Conservation (phyloP, 2,888 invertebrate genomes). For the Merodon equestris region DNA sequence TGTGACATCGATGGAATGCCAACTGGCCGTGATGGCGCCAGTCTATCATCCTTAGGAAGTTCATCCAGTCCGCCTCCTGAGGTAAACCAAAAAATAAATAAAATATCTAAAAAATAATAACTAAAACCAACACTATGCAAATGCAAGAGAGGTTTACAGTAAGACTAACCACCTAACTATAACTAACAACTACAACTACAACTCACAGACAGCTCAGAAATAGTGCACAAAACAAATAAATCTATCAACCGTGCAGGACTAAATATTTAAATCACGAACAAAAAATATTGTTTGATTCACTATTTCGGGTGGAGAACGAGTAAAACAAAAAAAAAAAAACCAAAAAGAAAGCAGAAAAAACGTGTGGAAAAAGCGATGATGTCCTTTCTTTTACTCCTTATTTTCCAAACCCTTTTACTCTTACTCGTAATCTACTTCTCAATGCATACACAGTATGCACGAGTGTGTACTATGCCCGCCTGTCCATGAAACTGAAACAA, state of each 20-base stretch:
- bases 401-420: constrained; percentile 13
- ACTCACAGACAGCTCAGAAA: constrained; percentile 40
- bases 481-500: background rate
- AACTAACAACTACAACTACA: constrained; percentile 35
- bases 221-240: constrained; percentile 33
- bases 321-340: no score
- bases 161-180: background rate
- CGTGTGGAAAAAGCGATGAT: constrained; percentile 26
- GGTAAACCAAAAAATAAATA: constrained; percentile 77
- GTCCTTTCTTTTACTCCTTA: constrained; percentile 27
- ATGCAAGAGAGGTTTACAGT: constrained; percentile 13
- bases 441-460: background rate
- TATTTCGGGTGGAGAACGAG: constrained; percentile 28
- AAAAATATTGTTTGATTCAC: constrained; percentile 3
- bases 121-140: constrained; percentile 13
- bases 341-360: no score
- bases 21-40: constrained; percentile 86
- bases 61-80: constrained; percentile 90
- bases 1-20: constrained; percentile 84
- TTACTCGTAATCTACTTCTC: background rate
- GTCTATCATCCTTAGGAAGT: constrained; percentile 94
- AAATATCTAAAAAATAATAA: constrained; percentile 60
- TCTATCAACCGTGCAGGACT: constrained; percentile 2
- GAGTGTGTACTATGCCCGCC: no score
- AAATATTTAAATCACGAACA: constrained; percentile 5